Percentiles rank a stretch among this genome's conserved stretches.
Evolutionary conservation across 2,113 vertebrate species (phyloP).

Genomic region (Callipepla californica): DNA sequence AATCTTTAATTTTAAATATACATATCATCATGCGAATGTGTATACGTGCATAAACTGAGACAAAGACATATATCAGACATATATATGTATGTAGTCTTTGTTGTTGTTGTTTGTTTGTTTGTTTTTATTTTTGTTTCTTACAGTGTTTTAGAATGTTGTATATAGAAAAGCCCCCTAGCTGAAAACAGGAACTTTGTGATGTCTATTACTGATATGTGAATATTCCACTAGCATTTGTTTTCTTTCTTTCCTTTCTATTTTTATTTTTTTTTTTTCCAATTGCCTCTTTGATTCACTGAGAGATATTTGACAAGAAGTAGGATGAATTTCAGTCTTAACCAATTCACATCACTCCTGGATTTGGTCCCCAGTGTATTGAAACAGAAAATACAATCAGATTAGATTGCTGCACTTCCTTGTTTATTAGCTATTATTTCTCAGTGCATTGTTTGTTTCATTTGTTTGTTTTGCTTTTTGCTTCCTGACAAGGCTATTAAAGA

Average conservation of each 20-base stretch:
- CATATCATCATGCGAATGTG: accelerated
- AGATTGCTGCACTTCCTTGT: constrained; percentile 19
- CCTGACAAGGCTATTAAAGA: constrained; percentile 38
- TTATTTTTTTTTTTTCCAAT: not conserved
- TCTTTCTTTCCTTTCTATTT: not conserved
- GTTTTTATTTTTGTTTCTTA: accelerated
- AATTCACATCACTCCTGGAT: constrained; percentile 4
- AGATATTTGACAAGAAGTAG: constrained; percentile 10
- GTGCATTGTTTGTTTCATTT: constrained; percentile 12
- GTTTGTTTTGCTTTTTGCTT: constrained; percentile 53
- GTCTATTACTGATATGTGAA: not conserved
- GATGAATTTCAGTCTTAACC: constrained; percentile 23
- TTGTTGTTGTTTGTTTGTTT: not conserved
- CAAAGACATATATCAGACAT: not conserved
- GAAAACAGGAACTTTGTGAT: not conserved
- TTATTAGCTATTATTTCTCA: constrained; percentile 52
- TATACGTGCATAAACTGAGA: not conserved
- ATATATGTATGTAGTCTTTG: accelerated
- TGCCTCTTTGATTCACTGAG: not conserved
- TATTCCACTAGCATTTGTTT: not conserved
- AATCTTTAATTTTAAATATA: not conserved
- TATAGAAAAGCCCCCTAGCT: not conserved
- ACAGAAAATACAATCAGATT: constrained; percentile 41
- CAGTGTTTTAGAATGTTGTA: not conserved
- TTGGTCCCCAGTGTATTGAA: constrained; percentile 2